Percentiles rank a stretch among this genome's conserved stretches.
Evolutionary conservation across 2,797 vertebrate genomes (phyloP).

Genomic region (Sebastes aleutianus): DNA sequence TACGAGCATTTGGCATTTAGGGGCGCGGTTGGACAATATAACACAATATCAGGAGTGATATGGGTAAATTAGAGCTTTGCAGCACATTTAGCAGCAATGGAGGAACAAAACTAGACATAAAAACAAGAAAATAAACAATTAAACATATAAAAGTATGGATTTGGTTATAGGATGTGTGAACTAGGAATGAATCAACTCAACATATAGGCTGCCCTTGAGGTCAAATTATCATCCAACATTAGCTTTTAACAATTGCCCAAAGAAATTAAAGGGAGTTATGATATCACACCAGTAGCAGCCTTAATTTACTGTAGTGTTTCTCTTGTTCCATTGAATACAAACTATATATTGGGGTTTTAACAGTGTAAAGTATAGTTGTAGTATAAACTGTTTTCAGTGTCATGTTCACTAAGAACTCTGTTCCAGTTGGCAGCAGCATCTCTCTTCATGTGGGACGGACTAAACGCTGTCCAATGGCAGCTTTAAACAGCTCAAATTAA

Average conservation of each 20-base stretch:
- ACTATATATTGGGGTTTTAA: neutral
- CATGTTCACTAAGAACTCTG: constrained; percentile 27
- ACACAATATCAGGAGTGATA: neutral
- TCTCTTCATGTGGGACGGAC: constrained; percentile 56
- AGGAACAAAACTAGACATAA: neutral
- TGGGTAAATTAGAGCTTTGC: neutral
- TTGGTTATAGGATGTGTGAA: neutral
- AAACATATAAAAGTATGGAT: neutral
- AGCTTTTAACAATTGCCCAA: neutral
- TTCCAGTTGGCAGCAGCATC: constrained; percentile 38
- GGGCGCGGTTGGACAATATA: neutral
- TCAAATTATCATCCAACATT: neutral
- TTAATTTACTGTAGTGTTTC: neutral
- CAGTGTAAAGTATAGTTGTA: neutral
- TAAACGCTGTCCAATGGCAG: constrained; percentile 41
- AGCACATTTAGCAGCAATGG: neutral
- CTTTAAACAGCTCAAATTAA: constrained; percentile 1
- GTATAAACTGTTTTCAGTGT: neutral
- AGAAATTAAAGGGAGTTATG: neutral
- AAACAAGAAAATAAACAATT: neutral
- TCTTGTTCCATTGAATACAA: neutral
- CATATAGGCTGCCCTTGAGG: neutral
- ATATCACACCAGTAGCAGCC: neutral
- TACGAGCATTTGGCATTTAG: neutral
- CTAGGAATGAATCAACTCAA: neutral